Base-by-base conservation (phyloP, 1,140 invertebrate species). In the Micrasema minimum region DNA sequence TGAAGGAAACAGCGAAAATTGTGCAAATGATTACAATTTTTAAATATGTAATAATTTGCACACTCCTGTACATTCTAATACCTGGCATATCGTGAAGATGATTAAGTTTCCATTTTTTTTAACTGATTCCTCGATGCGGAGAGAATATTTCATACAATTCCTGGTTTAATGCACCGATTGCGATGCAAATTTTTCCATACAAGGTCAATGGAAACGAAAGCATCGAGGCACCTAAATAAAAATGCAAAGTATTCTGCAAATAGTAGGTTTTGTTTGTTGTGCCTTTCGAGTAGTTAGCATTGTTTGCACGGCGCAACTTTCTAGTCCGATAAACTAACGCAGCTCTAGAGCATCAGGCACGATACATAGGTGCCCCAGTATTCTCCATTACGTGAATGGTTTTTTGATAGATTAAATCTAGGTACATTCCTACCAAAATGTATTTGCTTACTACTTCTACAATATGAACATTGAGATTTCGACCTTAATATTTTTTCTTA, bases 161-260 rank as follows among this genome's bases (percentile, higher is more conserved):
- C 22, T 11, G 48, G 48, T 23, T 22, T 2, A 2, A 12, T 5
- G n/a, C 50, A 18, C 50, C 18, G 20, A n/a, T 41, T 16, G 57
- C 23, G 16, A 55, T 55, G 26, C n/a, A 55, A 31, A 26, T 55
- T 14, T 26, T 55, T 12, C n/a, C 14, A 22, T 31, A 55, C 51
- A 55, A 55, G 51, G 51, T 55, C 51, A n/a, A 23, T 55, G 26
- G 51, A 55, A 55, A 55, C 26, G 26, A 55, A 55, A 55, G 51
- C 26, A 37, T 4, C 26, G 12, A 31, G 51, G 26, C 23, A 31
- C 51, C 51, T 14, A 31, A 23, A 26, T 31, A 55, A 55, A 46
- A 55, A 55, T 55, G 26, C 26, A 14, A 31, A 55, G 23, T 16
- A 26, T 16, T 31, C 51, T 31, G 22, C 1, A 12, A 51, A 22